Percentiles rank a stretch among this genome's conserved stretches.
phyloP scores from a whole-genome alignment of 2,888 invertebrate genomes.

The Brachypalpus laphriformis region DNA sequence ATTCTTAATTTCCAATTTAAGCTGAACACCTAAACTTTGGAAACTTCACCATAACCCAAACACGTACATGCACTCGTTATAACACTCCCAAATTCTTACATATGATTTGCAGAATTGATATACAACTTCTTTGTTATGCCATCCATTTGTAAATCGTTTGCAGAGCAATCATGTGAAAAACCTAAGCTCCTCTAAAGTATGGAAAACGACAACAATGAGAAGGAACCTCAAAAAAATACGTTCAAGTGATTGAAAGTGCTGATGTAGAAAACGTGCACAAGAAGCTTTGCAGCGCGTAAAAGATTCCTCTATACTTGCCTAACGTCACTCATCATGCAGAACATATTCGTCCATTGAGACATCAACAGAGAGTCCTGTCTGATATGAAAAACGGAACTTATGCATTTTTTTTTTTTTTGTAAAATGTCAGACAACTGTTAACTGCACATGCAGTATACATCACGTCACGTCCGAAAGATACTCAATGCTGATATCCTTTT shows the following conservation, averaged over 20 bases:
- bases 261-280: slow-evolving; percentile 39
- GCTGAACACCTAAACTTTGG: too few relatives aligned
- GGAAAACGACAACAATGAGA: background rate
- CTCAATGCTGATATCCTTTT: slow-evolving; percentile 28
- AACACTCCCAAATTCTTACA: background rate
- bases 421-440: slow-evolving; percentile 20
- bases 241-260: slow-evolving; percentile 42
- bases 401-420: background rate
- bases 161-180: slow-evolving; percentile 1
- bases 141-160: background rate
- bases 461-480: slow-evolving; percentile 31
- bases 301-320: slow-evolving; percentile 5
- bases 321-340: slow-evolving; percentile 23
- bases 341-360: slow-evolving; percentile 46
- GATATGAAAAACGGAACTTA: background rate
- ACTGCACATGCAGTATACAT: slow-evolving; percentile 14
- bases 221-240: slow-evolving; percentile 5
- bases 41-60: too few relatives aligned
- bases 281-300: slow-evolving; percentile 8
- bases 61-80: too few relatives aligned
- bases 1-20: too few relatives aligned
- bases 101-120: background rate
- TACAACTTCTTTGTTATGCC: background rate
- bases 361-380: slow-evolving; percentile 35
- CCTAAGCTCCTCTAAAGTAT: background rate